Conservation (phyloP, 2,113 vertebrate genomes). For the Dermatemys mawii region DNA sequence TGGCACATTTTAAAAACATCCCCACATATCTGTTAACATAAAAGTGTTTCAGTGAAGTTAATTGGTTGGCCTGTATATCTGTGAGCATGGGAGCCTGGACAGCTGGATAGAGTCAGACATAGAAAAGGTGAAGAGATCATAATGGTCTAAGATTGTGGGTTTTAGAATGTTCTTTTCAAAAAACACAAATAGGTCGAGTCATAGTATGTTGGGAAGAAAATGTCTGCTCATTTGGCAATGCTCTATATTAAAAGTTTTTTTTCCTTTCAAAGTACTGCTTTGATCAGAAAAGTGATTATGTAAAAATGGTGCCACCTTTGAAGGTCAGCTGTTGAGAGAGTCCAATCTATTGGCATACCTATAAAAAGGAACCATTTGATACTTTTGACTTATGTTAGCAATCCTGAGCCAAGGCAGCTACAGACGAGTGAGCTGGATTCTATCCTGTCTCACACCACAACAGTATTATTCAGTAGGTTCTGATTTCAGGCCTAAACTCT, state of each 20-base stretch:
- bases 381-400: neutral
- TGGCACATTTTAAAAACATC: rapidly evolving
- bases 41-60: neutral
- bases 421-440: neutral
- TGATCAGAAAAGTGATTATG: rapidly evolving
- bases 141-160: neutral
- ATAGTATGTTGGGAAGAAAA: neutral
- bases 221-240: neutral
- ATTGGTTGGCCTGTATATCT: neutral
- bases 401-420: neutral
- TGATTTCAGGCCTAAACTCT: neutral
- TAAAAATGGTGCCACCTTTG: neutral
- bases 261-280: neutral
- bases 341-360: neutral
- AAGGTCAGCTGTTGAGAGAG: no score
- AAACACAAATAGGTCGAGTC: rapidly evolving
- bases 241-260: neutral
- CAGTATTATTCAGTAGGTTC: neutral
- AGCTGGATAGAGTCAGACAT: neutral
- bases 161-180: neutral
- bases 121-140: rapidly evolving
- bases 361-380: neutral
- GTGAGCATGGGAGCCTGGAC: neutral
- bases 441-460: neutral
- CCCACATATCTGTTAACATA: rapidly evolving